These are phyloP conservation scores for Cheilosia vulpina DNA, from an alignment of 2,888 invertebrate genomes.

Conservation along the genomic window DNA sequence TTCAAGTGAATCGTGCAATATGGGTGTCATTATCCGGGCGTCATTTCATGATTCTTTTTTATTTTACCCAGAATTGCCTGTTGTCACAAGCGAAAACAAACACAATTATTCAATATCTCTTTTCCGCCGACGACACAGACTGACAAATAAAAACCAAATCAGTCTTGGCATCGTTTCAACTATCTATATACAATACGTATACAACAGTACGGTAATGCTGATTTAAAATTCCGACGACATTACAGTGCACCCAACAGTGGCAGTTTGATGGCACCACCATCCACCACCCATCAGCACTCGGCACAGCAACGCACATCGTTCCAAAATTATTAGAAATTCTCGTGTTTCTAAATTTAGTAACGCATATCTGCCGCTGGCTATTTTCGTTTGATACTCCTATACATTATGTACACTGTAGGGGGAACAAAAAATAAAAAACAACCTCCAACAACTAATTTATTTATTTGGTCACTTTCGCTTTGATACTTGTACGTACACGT, in stretches of 20 bases:
- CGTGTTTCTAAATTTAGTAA: conserved; percentile 55
- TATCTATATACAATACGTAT: neutral
- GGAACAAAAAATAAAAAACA: neutral
- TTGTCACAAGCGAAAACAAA: conserved; percentile 31
- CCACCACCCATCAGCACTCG: conserved; percentile 8
- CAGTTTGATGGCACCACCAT: conserved; percentile 14
- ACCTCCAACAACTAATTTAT: conserved; percentile 15
- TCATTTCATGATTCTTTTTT: conserved; percentile 28
- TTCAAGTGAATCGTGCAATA: conserved; percentile 35
- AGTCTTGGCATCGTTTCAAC: conserved; percentile 56
- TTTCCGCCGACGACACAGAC: conserved; percentile 59
- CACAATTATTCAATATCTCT: conserved; percentile 68
- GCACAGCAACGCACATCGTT: conserved; percentile 5
- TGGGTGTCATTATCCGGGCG: conserved; percentile 48
- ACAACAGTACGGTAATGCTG: conserved; percentile 40
- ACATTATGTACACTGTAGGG: neutral
- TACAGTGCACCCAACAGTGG: conserved; percentile 37
- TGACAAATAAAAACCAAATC: conserved; percentile 38
- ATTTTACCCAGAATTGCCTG: conserved; percentile 25
- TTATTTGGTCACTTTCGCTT: conserved; percentile 34
- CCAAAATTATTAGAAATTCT: conserved; percentile 48
- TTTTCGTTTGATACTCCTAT: conserved; percentile 22
- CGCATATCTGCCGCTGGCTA: conserved; percentile 33
- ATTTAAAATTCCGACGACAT: conserved; percentile 57
- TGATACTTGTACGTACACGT: neutral